phyloP scores from a whole-genome alignment of 2,113 vertebrate species.

The Ophthalmolycus amberensis region DNA sequence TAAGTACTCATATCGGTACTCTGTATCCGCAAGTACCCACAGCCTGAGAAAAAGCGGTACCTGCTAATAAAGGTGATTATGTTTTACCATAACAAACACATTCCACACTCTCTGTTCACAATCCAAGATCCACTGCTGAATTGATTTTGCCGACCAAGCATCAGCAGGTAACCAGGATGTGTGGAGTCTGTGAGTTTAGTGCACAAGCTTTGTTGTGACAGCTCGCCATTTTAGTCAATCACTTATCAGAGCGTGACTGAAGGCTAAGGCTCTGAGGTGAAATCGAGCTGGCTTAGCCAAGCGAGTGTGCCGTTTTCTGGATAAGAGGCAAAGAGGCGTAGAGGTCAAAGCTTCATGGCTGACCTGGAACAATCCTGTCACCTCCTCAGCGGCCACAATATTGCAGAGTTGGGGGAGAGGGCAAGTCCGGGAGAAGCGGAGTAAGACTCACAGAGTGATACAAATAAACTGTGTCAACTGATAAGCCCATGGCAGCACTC shows the following conservation, averaged over 20 bases:
- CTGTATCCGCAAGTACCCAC: neutral
- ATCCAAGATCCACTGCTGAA: constrained; percentile 13
- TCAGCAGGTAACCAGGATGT: constrained; percentile 40
- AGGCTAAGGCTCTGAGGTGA: constrained; percentile 55
- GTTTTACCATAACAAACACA: constrained; percentile 8
- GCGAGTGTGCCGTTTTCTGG: constrained; percentile 38
- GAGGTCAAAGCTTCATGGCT: constrained; percentile 51
- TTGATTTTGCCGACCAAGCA: constrained; percentile 28
- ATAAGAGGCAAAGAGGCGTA: constrained; percentile 38
- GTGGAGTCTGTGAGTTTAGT: constrained; percentile 36
- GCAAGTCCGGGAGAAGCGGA: constrained; percentile 12
- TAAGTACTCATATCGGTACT: neutral
- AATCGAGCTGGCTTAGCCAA: constrained; percentile 45
- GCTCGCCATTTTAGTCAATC: constrained; percentile 44
- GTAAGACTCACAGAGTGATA: constrained; percentile 5
- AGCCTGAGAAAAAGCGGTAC: neutral
- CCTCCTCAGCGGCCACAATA: constrained; percentile 36
- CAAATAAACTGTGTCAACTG: neutral
- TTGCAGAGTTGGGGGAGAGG: constrained; percentile 8
- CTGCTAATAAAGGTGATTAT: neutral
- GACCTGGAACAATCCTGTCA: constrained; percentile 65
- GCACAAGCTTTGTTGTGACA: constrained; percentile 32
- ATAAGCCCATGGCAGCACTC: neutral
- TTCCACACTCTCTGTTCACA: neutral
- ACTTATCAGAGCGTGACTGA: constrained; percentile 58